phyloP scores from a whole-genome alignment of 2,113 vertebrate genomes.

The Rhombomys opimus region DNA sequence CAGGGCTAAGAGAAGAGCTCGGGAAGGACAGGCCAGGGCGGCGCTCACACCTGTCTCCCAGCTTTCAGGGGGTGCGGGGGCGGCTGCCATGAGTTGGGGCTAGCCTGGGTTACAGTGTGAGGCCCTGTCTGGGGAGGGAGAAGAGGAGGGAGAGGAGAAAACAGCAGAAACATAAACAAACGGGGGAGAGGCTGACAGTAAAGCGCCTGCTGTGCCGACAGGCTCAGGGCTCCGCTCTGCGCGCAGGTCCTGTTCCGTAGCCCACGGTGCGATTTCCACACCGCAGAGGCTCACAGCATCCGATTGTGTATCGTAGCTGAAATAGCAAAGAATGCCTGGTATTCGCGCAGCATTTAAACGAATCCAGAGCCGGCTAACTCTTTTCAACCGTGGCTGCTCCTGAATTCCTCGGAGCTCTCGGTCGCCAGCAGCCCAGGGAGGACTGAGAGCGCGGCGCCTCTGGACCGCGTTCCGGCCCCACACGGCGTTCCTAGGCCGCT shows the following conservation, averaged over 20 bases:
- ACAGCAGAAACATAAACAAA: not conserved
- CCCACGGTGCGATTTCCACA: too few species aligned
- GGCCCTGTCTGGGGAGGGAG: not conserved
- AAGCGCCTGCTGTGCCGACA: not conserved
- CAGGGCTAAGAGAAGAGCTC: not conserved
- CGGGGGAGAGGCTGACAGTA: not conserved
- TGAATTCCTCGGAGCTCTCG: not conserved
- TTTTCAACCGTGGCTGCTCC: not conserved
- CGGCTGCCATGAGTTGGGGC: not conserved
- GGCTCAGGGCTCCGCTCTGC: too few species aligned
- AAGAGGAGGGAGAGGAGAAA: not conserved
- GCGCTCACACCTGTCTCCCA: not conserved
- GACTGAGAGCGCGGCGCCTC: not conserved
- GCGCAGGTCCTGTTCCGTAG: not conserved
- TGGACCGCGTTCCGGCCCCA: not conserved
- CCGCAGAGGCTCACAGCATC: not conserved
- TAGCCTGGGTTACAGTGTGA: not conserved
- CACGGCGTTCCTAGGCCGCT: not conserved
- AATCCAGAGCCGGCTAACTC: not conserved
- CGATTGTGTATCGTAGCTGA: not conserved
- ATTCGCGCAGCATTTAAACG: not conserved
- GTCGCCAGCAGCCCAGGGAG: not conserved
- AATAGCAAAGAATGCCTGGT: fast-evolving
- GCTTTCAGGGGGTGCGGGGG: not conserved
- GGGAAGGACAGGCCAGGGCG: not conserved